Percentiles rank a stretch among this genome's conserved stretches.
phyloP scores from a whole-genome alignment of 2,113 vertebrate species.

The Melanerpes aurifrons region DNA sequence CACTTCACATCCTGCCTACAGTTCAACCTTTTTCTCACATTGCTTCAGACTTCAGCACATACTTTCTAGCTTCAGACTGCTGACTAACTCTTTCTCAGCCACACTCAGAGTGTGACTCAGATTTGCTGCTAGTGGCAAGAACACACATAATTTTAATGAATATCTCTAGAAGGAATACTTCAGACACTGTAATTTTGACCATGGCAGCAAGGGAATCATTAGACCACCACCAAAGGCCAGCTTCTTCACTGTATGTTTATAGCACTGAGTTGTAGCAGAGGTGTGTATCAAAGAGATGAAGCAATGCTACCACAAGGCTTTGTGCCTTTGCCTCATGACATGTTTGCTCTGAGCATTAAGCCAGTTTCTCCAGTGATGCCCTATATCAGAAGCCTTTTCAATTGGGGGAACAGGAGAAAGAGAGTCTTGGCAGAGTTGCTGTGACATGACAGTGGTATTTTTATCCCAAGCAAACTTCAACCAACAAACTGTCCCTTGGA shows the following conservation, averaged over 20 bases:
- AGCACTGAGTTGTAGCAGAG: not conserved
- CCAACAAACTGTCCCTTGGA: not conserved
- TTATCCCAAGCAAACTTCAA: not conserved
- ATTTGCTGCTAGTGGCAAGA: not conserved
- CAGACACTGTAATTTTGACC: not conserved
- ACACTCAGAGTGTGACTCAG: not conserved
- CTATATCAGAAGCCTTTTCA: not conserved
- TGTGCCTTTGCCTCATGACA: not conserved
- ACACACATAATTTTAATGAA: not conserved
- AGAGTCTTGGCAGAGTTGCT: not conserved
- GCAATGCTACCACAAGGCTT: not conserved
- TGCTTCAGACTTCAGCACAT: not conserved
- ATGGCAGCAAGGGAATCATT: not conserved
- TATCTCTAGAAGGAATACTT: not conserved
- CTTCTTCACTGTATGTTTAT: not conserved
- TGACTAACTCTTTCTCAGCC: not conserved
- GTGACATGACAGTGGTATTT: not conserved
- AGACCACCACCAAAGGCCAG: not conserved
- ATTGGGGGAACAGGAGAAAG: not conserved
- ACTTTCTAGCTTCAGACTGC: not conserved
- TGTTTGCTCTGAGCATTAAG: not conserved
- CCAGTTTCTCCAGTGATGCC: not conserved
- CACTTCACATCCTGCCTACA: not conserved
- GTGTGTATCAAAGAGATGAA: not conserved
- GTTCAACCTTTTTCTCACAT: fast-evolving